These are phyloP conservation scores for Mus spretus DNA, from an alignment of 2,797 vertebrate species.

Conservation along the genomic window DNA sequence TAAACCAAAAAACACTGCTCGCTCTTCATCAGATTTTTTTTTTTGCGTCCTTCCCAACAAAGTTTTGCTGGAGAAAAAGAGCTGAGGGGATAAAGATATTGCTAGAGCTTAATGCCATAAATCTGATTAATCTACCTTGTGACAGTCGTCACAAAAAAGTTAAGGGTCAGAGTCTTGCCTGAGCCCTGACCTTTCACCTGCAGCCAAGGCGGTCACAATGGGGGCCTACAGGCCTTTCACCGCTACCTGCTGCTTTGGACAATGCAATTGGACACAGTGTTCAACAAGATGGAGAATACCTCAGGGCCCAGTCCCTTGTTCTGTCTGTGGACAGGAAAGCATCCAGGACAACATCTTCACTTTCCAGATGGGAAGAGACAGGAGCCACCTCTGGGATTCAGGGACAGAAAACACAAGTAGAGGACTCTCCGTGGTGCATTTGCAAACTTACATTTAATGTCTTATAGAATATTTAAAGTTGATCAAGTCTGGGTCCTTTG, in stretches of 20 bases:
- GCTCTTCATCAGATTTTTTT: neutral
- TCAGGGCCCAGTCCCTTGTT: slow-evolving; percentile 77
- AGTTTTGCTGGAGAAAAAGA: slow-evolving; percentile 84
- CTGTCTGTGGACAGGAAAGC: slow-evolving; percentile 38
- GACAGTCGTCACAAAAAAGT: slow-evolving; percentile 90
- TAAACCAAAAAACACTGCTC: slow-evolving; percentile 80
- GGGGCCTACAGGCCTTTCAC: slow-evolving; percentile 89
- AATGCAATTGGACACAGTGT: slow-evolving; percentile 96
- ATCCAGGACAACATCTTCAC: neutral
- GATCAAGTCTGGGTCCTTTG: neutral
- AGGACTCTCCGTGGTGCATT: neutral
- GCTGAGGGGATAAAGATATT: slow-evolving; percentile 87
- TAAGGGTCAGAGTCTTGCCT: slow-evolving; percentile 91
- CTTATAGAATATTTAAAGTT: neutral
- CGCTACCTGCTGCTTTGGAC: slow-evolving; percentile 97
- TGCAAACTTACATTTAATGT: neutral
- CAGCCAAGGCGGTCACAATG: slow-evolving; percentile 89
- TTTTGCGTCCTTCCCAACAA: accelerated
- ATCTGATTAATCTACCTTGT: slow-evolving; percentile 92
- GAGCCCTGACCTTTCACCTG: slow-evolving; percentile 94
- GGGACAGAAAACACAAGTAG: neutral
- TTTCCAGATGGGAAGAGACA: neutral
- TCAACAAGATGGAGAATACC: slow-evolving; percentile 94
- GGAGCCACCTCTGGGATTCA: neutral
- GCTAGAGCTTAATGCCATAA: slow-evolving; percentile 87